These are phyloP conservation scores for Branchinecta lynchi DNA, from an alignment of 1,140 invertebrate genomes.

Conservation along the genomic window DNA sequence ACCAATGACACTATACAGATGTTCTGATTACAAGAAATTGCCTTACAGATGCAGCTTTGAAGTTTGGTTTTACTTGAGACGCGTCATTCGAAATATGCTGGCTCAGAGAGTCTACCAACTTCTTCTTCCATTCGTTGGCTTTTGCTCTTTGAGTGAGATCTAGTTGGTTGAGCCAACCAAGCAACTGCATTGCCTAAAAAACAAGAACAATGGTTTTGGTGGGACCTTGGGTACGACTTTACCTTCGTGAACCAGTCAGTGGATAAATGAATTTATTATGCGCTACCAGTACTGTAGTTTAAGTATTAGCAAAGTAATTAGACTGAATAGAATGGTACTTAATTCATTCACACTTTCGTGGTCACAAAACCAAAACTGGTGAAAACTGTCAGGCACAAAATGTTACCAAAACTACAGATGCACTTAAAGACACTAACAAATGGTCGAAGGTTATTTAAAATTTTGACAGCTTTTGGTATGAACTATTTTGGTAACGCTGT, in stretches of 20 bases:
- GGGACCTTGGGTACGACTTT: too few species aligned
- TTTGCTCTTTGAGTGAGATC: slow-evolving; percentile 62
- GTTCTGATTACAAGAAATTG: slow-evolving; percentile 15
- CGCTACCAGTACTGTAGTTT: background rate
- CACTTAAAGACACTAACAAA: too few species aligned
- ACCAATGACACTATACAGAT: slow-evolving; percentile 22
- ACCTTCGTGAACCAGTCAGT: too few species aligned
- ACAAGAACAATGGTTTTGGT: slow-evolving; percentile 12
- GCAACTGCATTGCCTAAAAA: slow-evolving; percentile 54
- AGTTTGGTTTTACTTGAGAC: slow-evolving; percentile 15
- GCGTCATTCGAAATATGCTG: slow-evolving; percentile 15
- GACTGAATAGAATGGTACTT: too few species aligned
- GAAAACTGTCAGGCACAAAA: too few species aligned
- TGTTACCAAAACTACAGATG: too few species aligned
- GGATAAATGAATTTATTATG: too few species aligned
- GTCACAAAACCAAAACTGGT: too few species aligned
- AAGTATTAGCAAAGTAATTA: background rate
- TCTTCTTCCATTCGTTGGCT: slow-evolving; percentile 32
- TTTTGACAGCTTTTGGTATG: too few species aligned
- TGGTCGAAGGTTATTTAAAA: too few species aligned
- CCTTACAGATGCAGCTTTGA: slow-evolving; percentile 16
- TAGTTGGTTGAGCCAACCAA: slow-evolving; percentile 53
- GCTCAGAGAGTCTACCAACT: slow-evolving; percentile 13
- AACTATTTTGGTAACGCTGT: too few species aligned
- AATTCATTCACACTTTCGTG: too few species aligned